phyloP scores from a whole-genome alignment of 2,113 vertebrate genomes.

The Conger conger region DNA sequence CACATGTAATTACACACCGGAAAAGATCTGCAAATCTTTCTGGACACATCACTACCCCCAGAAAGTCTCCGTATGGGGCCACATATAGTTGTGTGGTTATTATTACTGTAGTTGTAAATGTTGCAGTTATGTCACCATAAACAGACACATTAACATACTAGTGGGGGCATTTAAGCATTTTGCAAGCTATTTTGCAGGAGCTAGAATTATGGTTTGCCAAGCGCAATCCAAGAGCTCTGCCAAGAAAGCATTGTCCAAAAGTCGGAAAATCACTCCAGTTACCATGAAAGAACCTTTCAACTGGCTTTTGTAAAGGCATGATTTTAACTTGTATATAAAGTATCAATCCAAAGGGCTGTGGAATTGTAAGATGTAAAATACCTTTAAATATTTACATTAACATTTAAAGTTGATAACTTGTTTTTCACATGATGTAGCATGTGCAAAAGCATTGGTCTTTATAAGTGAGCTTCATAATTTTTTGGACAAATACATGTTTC shows the following conservation, averaged over 20 bases:
- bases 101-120: not conserved
- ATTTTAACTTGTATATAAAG: not conserved
- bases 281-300: not conserved
- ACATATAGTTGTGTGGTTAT: not conserved
- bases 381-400: not conserved
- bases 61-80: not conserved
- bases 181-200: not conserved
- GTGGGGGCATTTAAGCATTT: not conserved
- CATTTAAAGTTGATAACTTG: not conserved
- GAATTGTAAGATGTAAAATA: not conserved
- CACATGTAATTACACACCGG: not conserved
- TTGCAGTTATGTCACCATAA: not conserved
- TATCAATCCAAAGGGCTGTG: not conserved
- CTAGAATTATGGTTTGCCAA: constrained; percentile 8
- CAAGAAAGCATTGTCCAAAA: not conserved
- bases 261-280: not conserved
- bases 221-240: not conserved
- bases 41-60: not conserved
- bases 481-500: too few relatives aligned
- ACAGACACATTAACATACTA: not conserved
- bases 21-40: not conserved
- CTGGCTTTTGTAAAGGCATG: not conserved
- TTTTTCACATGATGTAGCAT: not conserved
- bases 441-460: not conserved
- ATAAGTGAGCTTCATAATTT: too few relatives aligned